Evolutionary conservation across 2,113 vertebrate genomes (phyloP), one percentile per base, ranked within the genome.

Genomic region (Plectropomus leopardus): DNA sequence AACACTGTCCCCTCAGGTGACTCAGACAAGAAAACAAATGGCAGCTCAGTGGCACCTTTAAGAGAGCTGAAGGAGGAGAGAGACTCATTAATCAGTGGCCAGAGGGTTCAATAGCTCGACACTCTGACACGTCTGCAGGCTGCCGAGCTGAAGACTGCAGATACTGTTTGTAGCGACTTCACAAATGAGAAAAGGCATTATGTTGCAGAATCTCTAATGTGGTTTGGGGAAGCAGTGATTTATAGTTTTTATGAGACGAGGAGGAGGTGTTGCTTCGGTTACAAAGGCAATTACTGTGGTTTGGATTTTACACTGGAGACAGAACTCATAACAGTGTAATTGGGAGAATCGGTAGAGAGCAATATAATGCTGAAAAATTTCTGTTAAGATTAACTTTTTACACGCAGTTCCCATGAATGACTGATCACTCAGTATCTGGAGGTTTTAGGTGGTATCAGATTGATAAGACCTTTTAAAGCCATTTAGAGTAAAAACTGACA

Each of bases 151-250:
- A 34, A 50, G 53, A 68, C 51, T 24, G 50, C 55, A 75, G 23
- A 83, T 32, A 64, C 72, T 59, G 74, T 85, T 80, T 71, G 65
- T 24, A 21, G 64, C n/a, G 42, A 77, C 47, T 74, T 74, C 64
- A 66, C 72, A 54, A 80, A 80, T 82, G 84, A 85, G 78, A 76
- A 40, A 69, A 77, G 28, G 67, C 21, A 69, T 80, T n/a, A 45
- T 19, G 81, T 42, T 17, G 51, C 26, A 55, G 70, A 68, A 55
- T 63, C 14, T 23, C 40, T 55, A 50, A 74, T 70, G 83, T 66
- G 28, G 32, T 76, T 70, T 6, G 21, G 65, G 15, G 26, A 42
- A 42, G 59, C 24, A 58, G 58, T 78, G 84, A 85, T 87, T 76
- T 79, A 68, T 81, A 47, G 45, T 48, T 57, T 32, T 74, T 34